phyloP scores from a whole-genome alignment of 2,113 vertebrate genomes.

The Rana temporaria region DNA sequence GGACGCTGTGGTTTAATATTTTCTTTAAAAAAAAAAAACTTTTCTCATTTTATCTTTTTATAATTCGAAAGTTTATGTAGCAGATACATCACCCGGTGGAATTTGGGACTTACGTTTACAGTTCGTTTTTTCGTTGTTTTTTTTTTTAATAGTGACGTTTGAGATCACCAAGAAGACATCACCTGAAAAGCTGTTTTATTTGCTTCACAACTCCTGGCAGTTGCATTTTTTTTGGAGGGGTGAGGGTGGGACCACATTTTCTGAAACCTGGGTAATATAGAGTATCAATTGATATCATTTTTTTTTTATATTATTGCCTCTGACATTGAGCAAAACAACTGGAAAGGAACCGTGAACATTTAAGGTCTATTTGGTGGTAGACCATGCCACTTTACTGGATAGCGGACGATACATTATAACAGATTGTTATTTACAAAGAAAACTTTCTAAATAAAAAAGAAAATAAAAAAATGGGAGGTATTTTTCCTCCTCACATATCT shows the following conservation, averaged over 20 bases:
- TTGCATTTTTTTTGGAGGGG: constrained; percentile 9
- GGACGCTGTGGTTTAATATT: constrained; percentile 3
- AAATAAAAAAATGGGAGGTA: constrained; percentile 73
- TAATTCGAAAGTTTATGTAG: constrained; percentile 63
- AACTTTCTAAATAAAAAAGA: constrained; percentile 70
- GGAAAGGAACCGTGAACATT: constrained; percentile 59
- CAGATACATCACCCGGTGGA: constrained; percentile 59
- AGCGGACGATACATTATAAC: constrained; percentile 44
- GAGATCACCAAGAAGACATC: not conserved
- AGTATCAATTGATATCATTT: constrained; percentile 55
- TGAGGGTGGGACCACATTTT: constrained; percentile 64
- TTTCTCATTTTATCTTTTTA: constrained; percentile 60
- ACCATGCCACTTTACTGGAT: constrained; percentile 64
- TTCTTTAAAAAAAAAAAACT: not conserved
- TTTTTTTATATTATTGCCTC: constrained; percentile 72
- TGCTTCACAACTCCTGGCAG: constrained; percentile 4
- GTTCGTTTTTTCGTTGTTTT: constrained; percentile 64
- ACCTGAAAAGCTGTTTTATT: constrained; percentile 7
- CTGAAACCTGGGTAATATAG: constrained; percentile 19
- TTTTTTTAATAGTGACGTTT: constrained; percentile 12
- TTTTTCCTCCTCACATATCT: constrained; percentile 81
- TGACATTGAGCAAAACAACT: constrained; percentile 59
- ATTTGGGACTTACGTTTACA: constrained; percentile 60
- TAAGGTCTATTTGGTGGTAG: constrained; percentile 65
- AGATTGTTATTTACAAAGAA: constrained; percentile 71